phyloP scores from a whole-genome alignment of 2,888 invertebrate species.

The Amblyjoppa proteus region DNA sequence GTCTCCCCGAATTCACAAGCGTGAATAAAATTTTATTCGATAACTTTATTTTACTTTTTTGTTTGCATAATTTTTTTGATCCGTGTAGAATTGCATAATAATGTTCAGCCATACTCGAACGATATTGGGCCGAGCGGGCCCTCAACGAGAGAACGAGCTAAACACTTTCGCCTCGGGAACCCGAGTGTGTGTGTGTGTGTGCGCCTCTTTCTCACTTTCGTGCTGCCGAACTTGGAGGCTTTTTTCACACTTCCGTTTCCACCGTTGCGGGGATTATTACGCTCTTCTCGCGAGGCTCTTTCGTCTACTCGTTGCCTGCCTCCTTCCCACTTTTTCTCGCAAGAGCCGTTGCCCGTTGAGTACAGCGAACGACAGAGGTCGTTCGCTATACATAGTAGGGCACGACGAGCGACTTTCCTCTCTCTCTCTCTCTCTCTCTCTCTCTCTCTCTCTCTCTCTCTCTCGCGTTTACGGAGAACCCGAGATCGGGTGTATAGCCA shows the following conservation, averaged over 20 bases:
- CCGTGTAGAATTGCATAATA: neutral
- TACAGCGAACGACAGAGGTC: neutral
- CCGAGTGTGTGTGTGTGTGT: too few relatives aligned
- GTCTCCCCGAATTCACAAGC: too few relatives aligned
- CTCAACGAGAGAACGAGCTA: too few relatives aligned
- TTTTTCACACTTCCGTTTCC: slow-evolving; percentile 32
- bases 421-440: too few relatives aligned
- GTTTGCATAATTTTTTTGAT: too few relatives aligned
- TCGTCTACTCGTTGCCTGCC: neutral
- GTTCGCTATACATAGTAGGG: neutral
- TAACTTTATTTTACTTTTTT: too few relatives aligned
- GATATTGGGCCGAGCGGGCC: too few relatives aligned
- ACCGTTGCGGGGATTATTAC: slow-evolving; percentile 22
- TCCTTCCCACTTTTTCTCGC: neutral
- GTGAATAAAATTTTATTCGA: too few relatives aligned
- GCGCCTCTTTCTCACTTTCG: neutral
- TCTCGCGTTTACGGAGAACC: neutral
- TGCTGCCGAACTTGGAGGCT: neutral
- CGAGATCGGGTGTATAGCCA: slow-evolving; percentile 13
- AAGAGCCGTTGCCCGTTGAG: neutral
- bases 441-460: neutral
- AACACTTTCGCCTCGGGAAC: too few relatives aligned
- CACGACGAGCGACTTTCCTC: slow-evolving; percentile 26
- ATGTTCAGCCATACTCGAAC: too few relatives aligned
- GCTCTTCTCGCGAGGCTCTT: slow-evolving; percentile 13